These are phyloP conservation scores for Sinocyclocheilus grahami DNA, from an alignment of 2,113 vertebrate genomes.

Conservation along the genomic window DNA sequence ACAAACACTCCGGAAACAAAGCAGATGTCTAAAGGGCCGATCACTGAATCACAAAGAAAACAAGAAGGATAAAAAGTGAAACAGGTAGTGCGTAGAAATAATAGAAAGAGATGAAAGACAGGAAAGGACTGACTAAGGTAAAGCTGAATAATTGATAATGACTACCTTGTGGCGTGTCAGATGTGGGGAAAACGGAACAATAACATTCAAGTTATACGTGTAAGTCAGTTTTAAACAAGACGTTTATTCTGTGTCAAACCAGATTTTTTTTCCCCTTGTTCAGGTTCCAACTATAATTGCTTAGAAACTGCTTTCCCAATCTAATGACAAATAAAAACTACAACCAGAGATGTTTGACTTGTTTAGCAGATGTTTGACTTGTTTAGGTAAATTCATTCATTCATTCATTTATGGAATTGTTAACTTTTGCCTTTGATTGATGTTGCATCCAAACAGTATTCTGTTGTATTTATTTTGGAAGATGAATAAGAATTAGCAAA, in stretches of 20 bases:
- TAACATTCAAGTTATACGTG: background rate
- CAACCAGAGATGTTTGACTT: no score
- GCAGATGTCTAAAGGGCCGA: background rate
- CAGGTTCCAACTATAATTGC: background rate
- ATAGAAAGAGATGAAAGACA: background rate
- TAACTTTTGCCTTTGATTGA: no score
- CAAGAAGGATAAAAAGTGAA: background rate
- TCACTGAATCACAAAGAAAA: slow-evolving; percentile 20
- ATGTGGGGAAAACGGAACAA: background rate
- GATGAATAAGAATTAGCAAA: no score
- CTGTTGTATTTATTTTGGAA: no score
- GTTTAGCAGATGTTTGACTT: no score
- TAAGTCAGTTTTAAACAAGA: background rate
- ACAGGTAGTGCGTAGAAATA: background rate
- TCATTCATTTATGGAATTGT: no score
- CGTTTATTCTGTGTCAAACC: background rate
- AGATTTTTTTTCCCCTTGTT: background rate
- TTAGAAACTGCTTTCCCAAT: background rate
- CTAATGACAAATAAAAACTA: no score
- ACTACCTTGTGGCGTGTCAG: background rate
- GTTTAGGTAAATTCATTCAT: no score
- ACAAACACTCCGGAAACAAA: slow-evolving; percentile 34
- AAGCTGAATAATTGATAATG: slow-evolving; percentile 20
- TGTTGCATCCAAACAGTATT: no score
- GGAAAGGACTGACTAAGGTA: background rate